Conservation (phyloP, 53 echinoderm and acorn worm genomes). For the Crossaster papposus region DNA sequence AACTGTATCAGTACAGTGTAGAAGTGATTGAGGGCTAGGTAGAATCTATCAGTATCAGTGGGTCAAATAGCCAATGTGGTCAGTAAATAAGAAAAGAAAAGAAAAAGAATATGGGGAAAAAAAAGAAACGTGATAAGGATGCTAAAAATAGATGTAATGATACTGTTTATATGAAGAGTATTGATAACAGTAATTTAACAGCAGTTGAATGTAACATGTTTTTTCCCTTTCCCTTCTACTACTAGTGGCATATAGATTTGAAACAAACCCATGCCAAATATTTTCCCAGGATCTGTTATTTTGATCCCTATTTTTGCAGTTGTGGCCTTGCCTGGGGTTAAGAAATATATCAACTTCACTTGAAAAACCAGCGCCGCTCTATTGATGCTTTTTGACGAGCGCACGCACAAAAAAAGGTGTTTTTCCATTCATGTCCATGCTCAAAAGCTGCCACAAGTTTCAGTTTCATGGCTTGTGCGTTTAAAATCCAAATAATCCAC, state of each 20-base stretch:
- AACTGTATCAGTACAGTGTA: slow-evolving; percentile 26
- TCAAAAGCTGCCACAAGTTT: not conserved
- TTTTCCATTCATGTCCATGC: slow-evolving; percentile 11
- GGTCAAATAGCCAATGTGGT: not conserved
- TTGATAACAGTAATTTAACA: not conserved
- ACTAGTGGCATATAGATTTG: too few relatives aligned
- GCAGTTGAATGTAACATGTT: not conserved
- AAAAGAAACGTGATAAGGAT: too few relatives aligned
- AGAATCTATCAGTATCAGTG: not conserved
- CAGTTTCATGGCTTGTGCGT: slow-evolving; percentile 19
- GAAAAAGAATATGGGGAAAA: too few relatives aligned
- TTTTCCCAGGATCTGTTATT: not conserved
- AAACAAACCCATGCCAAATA: slow-evolving; percentile 1
- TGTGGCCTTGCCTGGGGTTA: slow-evolving; percentile 35
- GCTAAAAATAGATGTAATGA: not conserved
- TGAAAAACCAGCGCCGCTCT: slow-evolving; percentile 4
- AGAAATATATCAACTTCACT: not conserved
- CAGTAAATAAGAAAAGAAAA: not conserved
- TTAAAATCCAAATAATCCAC: slow-evolving; percentile 9
- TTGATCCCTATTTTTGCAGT: not conserved
- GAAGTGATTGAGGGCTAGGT: slow-evolving; percentile 6
- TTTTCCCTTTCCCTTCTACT: not conserved
- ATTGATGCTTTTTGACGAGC: slow-evolving; percentile 1
- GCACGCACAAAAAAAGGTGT: not conserved
- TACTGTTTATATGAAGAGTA: slow-evolving; percentile 12